Evolutionary conservation across 2,797 vertebrate genomes (phyloP), one percentile per base, ranked within the genome.

Genomic region (Centroberyx gerrardi): DNA sequence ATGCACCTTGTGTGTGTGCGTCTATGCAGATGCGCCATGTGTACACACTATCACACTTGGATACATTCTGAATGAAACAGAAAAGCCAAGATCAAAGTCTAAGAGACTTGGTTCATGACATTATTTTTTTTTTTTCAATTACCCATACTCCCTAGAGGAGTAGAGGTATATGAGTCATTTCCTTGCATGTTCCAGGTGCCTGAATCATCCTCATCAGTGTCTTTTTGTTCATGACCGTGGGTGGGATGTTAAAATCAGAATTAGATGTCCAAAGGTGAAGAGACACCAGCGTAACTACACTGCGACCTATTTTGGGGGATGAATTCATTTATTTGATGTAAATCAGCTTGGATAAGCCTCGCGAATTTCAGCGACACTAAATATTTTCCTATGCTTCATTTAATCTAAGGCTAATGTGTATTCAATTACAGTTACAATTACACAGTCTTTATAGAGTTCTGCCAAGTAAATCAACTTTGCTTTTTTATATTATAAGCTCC

Each of bases 381-480:
- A 44, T 44, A 1, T 49, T 49, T 49, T 49, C 15, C 31, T 17
- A 29, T 7, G 17, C 12, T 52, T 40, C 9, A 40, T 22, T 1
- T 8, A 53, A 69, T 29, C 38, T 56, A 68, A 55, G 0, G 29
- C 5, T 46, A 4, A 60, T 29, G 9, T 46, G 1, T 2, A 62
- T 42, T 9, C 0, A 6, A 17, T 22, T 22, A 62, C 63, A 13
- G 40, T 22, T 18, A 13, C 52, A 54, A 60, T 76, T 74, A 74
- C 10, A 28, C 10, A 78, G 10, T 49, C 38, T 59, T 22, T 31
- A 61, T 6, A 48, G 61, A 71, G 10, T n/a, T 71, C 42, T 40
- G 17, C 17, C 2, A 36, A 27, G 18, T 40, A 36, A 63, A 52
- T 59, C 27, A 53, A 14, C 29, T 36, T 64, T 36, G 4, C 4